These are phyloP conservation scores for Neomorphus geoffroyi DNA, from an alignment of 2,797 vertebrate genomes.

Conservation along the genomic window DNA sequence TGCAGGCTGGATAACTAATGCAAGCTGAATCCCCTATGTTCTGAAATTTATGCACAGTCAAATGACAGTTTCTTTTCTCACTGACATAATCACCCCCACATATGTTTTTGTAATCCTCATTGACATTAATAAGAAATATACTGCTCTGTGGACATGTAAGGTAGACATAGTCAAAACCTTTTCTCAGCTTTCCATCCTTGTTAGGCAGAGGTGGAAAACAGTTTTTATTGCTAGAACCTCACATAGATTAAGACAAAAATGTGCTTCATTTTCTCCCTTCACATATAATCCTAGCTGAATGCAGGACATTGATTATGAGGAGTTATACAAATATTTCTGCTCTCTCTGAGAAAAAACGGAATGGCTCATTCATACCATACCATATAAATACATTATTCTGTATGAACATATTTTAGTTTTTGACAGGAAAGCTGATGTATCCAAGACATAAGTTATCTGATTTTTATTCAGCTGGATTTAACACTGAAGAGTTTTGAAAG, in stretches of 20 bases:
- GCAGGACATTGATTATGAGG: neutral
- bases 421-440: neutral
- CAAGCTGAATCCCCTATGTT: neutral
- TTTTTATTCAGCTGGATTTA: neutral
- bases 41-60: neutral
- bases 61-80: conserved; percentile 10
- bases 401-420: neutral
- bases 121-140: neutral
- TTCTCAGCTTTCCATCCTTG: neutral
- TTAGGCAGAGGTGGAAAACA: neutral
- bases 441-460: neutral
- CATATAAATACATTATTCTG: neutral
- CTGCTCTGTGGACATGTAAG: neutral
- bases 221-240: neutral
- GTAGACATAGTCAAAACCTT: neutral
- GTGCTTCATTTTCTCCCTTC: neutral
- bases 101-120: neutral
- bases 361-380: neutral
- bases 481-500: neutral
- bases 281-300: neutral
- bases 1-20: neutral
- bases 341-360: neutral
- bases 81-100: neutral
- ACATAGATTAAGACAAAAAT: neutral
- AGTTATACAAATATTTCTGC: neutral